Conservation (phyloP, 2,797 vertebrate genomes). For the Manis javanica region DNA sequence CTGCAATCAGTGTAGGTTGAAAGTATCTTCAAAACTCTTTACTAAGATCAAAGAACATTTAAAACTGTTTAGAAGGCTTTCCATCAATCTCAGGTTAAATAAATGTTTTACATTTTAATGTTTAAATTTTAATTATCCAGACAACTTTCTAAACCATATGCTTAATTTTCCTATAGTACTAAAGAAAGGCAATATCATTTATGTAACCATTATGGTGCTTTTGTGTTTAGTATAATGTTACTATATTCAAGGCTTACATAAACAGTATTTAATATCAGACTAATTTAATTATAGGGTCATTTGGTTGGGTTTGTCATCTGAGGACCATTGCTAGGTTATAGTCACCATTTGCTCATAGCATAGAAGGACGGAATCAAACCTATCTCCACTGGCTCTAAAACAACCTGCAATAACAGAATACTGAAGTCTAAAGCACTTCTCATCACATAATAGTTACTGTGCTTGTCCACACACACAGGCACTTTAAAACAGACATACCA, state of each 20-base stretch:
- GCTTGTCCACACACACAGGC: neutral
- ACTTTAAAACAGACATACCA: constrained; percentile 42
- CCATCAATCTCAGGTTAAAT: neutral
- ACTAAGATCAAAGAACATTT: neutral
- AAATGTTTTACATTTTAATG: neutral
- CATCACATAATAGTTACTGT: neutral
- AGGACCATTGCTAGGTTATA: neutral
- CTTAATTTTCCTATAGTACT: neutral
- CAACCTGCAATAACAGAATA: neutral
- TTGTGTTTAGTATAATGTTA: neutral
- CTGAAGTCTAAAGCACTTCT: neutral
- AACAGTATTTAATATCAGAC: constrained; percentile 28
- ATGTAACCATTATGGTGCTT: neutral
- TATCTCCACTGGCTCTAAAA: neutral
- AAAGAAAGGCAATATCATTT: neutral
- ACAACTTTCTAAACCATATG: neutral
- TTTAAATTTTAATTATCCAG: constrained; percentile 4
- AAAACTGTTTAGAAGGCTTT: neutral
- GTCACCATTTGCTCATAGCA: neutral
- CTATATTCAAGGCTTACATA: neutral
- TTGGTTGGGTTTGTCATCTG: neutral
- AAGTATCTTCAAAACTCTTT: neutral
- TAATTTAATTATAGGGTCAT: constrained; percentile 30
- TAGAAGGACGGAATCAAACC: neutral
- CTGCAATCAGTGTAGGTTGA: neutral